Evolutionary conservation across 1,140 invertebrate genomes (phyloP).

Genomic region (Drosophila suzukii): DNA sequence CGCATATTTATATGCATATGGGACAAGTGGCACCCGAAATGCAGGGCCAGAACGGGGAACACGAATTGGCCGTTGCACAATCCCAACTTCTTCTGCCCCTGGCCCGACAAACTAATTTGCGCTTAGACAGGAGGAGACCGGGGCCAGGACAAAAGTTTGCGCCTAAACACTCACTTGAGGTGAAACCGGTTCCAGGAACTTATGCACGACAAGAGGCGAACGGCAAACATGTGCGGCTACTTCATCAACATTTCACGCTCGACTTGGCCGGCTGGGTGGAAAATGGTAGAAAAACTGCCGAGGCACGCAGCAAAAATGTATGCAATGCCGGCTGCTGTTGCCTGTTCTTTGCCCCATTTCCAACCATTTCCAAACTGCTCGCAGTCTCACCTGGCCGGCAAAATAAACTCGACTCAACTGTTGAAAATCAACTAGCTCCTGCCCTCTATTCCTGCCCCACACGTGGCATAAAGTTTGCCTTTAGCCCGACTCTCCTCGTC

Average conservation of each 20-base stretch:
- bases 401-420: slow-evolving; percentile 81
- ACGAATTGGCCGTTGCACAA: slow-evolving; percentile 67
- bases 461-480: slow-evolving; percentile 74
- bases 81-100: slow-evolving; percentile 52
- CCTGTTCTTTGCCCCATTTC: slow-evolving; percentile 5
- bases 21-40: slow-evolving; percentile 52
- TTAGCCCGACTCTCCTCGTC: slow-evolving; percentile 43
- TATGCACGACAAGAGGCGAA: slow-evolving; percentile 38
- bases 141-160: slow-evolving; percentile 49
- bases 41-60: slow-evolving; percentile 17
- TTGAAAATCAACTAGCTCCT: slow-evolving; percentile 73
- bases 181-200: slow-evolving; percentile 35
- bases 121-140: slow-evolving; percentile 35
- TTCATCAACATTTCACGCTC: slow-evolving; percentile 81
- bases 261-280: slow-evolving; percentile 53
- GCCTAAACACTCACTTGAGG: slow-evolving; percentile 68
- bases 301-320: slow-evolving; percentile 77
- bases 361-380: not conserved
- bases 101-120: slow-evolving; percentile 71
- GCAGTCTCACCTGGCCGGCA: slow-evolving; percentile 62
- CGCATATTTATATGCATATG: slow-evolving; percentile 75
- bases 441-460: slow-evolving; percentile 15
- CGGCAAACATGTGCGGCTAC: slow-evolving; percentile 70
- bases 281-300: slow-evolving; percentile 45
- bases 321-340: slow-evolving; percentile 47